phyloP scores from a whole-genome alignment of 1,140 invertebrate species.

The Brachionus paranguensis region DNA sequence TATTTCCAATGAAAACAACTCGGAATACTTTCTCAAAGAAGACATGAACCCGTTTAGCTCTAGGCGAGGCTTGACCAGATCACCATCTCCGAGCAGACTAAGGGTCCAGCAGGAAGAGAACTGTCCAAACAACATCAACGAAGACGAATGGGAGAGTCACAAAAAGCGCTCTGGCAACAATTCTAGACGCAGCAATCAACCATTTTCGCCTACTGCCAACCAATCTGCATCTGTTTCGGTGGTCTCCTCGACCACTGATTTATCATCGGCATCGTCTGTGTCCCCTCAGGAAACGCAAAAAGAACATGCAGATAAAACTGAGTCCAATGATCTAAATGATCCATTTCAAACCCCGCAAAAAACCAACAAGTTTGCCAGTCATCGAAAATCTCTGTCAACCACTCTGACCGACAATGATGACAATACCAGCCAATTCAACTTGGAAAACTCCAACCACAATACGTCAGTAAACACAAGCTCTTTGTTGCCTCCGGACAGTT shows the following conservation, averaged over 20 bases:
- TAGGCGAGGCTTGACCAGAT: not conserved
- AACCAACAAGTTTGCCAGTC: not conserved
- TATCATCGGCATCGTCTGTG: not conserved
- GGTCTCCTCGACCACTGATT: slow-evolving; percentile 5
- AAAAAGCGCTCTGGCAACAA: not conserved
- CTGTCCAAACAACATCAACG: not conserved
- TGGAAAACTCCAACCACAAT: not conserved
- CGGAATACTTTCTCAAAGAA: not conserved
- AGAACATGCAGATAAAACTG: not conserved
- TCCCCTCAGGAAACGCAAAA: not conserved
- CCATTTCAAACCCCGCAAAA: slow-evolving; percentile 11
- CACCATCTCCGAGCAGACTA: not conserved
- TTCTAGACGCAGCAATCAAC: not conserved
- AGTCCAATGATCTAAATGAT: not conserved
- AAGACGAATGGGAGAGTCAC: slow-evolving; percentile 22
- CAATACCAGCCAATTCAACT: not conserved
- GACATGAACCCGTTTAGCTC: not conserved
- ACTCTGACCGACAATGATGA: not conserved
- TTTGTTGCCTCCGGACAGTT: not conserved
- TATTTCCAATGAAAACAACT: slow-evolving; percentile 3
- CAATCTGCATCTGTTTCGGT: not conserved
- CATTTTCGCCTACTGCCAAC: not conserved
- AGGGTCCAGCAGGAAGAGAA: not conserved
- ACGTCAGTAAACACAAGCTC: not conserved
- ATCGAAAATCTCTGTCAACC: not conserved